Percentiles rank a stretch among this genome's conserved stretches.
phyloP scores from a whole-genome alignment of 2,888 invertebrate genomes.

The Brenthis ino region DNA sequence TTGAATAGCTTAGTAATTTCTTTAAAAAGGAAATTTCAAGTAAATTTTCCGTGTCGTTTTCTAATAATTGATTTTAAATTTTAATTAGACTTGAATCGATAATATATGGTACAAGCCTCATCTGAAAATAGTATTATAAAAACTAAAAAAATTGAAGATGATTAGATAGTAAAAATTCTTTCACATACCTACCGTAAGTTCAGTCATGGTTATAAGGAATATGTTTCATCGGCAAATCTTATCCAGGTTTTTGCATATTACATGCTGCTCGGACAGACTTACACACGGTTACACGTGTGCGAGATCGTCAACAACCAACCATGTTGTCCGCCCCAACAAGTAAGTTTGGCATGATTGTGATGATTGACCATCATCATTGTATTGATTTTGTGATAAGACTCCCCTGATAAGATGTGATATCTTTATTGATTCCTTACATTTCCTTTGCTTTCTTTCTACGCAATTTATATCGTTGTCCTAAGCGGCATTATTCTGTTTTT shows the following conservation, averaged over 20 bases:
- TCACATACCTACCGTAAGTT: not conserved
- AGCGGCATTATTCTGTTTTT: too few species aligned
- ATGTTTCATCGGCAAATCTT: constrained; percentile 37
- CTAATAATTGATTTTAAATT: not conserved
- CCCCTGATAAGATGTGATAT: not conserved
- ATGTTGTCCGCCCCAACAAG: constrained; percentile 88
- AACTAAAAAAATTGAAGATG: too few species aligned
- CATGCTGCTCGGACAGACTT: constrained; percentile 87
- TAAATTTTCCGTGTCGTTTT: not conserved
- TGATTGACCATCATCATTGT: constrained; percentile 30
- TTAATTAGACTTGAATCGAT: not conserved
- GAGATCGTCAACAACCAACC: constrained; percentile 91
- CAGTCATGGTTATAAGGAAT: not conserved
- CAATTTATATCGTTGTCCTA: too few species aligned
- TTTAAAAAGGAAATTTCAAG: too few species aligned
- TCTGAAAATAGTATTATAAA: not conserved
- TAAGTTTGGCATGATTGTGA: constrained; percentile 53
- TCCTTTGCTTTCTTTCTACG: too few species aligned
- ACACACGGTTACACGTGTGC: constrained; percentile 95
- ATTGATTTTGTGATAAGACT: constrained; percentile 26
- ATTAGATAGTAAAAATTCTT: not conserved
- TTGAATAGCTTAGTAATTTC: too few species aligned
- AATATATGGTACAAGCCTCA: not conserved
- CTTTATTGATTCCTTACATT: not conserved
- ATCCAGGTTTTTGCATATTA: constrained; percentile 69